phyloP scores from a whole-genome alignment of 2,888 invertebrate species.

The Pemphredon lugubris region DNA sequence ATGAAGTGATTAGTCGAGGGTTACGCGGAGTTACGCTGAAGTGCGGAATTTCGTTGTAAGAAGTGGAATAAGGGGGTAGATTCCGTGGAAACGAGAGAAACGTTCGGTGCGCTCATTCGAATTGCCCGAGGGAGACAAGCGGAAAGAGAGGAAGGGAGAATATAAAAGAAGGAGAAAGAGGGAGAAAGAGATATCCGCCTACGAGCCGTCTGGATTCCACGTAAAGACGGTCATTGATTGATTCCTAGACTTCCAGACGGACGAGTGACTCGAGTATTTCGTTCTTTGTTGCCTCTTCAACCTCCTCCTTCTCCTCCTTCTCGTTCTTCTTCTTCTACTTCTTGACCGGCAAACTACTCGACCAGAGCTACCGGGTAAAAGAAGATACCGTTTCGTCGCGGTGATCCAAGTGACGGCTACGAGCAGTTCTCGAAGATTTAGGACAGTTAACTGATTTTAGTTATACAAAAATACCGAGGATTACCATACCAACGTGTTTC shows the following conservation, averaged over 20 bases:
- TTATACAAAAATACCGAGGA: too few species aligned
- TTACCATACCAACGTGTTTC: too few species aligned
- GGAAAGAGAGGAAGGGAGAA: neutral
- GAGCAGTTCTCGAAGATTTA: slow-evolving; percentile 11
- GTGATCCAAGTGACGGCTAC: slow-evolving; percentile 33
- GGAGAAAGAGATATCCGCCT: slow-evolving; percentile 39
- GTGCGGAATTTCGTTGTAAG: slow-evolving; percentile 30
- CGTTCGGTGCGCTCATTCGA: slow-evolving; percentile 8
- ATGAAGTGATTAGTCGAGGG: slow-evolving; percentile 55
- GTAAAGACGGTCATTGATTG: slow-evolving; percentile 59
- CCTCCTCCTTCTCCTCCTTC: slow-evolving; percentile 1
- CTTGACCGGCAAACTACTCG: slow-evolving; percentile 7
- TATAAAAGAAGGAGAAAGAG: neutral
- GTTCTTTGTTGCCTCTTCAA: slow-evolving; percentile 37
- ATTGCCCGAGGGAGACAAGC: slow-evolving; percentile 18
- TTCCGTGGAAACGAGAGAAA: slow-evolving; percentile 49
- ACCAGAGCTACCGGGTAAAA: slow-evolving; percentile 19
- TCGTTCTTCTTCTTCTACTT: slow-evolving; percentile 8
- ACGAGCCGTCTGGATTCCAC: slow-evolving; percentile 47
- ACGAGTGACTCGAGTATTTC: slow-evolving; percentile 38
- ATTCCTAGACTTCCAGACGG: slow-evolving; percentile 56
- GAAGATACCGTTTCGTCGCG: slow-evolving; percentile 43
- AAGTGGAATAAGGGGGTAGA: slow-evolving; percentile 29
- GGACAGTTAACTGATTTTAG: neutral
- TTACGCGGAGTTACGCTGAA: slow-evolving; percentile 27